Percentiles rank a stretch among this genome's conserved stretches.
Conservation (phyloP, 2,797 vertebrate genomes). For the Tokudaia tokunoshimensis region DNA sequence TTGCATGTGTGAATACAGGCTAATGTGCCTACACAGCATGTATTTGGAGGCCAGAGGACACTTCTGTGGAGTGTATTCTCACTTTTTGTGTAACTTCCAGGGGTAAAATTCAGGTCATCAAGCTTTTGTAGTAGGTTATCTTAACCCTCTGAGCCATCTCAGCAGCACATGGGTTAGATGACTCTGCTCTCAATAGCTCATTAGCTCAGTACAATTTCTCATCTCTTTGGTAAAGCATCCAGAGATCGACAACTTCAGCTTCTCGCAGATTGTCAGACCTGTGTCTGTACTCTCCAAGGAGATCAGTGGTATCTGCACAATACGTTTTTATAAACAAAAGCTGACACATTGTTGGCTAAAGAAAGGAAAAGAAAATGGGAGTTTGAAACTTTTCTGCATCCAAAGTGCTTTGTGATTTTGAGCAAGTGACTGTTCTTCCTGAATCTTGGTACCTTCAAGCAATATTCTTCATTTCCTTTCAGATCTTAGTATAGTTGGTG, state of each 20-base stretch:
- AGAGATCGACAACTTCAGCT: background rate
- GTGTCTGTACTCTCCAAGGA: background rate
- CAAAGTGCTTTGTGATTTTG: background rate
- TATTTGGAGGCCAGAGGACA: background rate
- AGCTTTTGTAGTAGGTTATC: background rate
- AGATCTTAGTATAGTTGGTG: background rate
- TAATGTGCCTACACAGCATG: background rate
- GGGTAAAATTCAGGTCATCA: background rate
- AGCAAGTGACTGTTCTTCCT: background rate
- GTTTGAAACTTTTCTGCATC: conserved; percentile 4
- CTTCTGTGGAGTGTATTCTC: background rate
- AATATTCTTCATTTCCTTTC: background rate
- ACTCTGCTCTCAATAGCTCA: background rate
- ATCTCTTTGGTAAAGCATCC: background rate
- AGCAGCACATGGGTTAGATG: background rate
- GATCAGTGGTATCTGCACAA: background rate
- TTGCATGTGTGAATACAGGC: background rate
- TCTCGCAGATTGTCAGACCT: background rate
- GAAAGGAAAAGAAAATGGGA: background rate
- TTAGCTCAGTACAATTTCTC: background rate
- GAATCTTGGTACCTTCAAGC: conserved; percentile 16
- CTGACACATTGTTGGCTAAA: conserved; percentile 22
- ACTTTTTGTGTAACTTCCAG: background rate
- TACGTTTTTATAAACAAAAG: background rate
- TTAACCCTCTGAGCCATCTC: background rate